Conservation (phyloP, 92 coral and sea anemone genomes). For the Desmophyllum pertusum region DNA sequence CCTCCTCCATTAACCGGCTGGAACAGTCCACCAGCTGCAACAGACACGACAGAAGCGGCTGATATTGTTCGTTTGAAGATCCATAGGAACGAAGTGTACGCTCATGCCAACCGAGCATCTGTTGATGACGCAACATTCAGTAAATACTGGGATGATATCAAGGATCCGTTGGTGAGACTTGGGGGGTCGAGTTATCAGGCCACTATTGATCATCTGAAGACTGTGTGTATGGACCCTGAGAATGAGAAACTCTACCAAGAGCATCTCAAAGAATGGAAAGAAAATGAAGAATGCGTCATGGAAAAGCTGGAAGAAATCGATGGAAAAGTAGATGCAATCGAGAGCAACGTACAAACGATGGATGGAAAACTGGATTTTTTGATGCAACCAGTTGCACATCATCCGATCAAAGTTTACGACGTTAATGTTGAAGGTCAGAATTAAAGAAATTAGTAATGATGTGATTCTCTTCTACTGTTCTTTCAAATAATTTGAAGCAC, state of each 20-base stretch:
- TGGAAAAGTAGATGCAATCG: not conserved
- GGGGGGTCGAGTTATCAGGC: constrained; percentile 23
- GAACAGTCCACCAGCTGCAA: constrained; percentile 40
- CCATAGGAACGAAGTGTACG: constrained; percentile 43
- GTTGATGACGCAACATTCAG: constrained; percentile 39
- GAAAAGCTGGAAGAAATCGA: not conserved
- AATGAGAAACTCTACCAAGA: constrained; percentile 26
- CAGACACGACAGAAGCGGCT: constrained; percentile 34
- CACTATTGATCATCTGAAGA: constrained; percentile 26
- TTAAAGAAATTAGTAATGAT: not conserved
- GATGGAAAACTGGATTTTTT: not conserved
- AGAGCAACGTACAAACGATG: not conserved
- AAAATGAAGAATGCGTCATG: constrained; percentile 1
- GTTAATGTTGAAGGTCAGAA: not conserved
- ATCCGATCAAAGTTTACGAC: not conserved
- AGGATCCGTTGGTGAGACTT: constrained; percentile 35
- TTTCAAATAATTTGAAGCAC: not conserved
- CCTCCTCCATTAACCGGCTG: constrained; percentile 41
- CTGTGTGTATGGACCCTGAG: constrained; percentile 49
- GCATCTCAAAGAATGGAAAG: constrained; percentile 34
- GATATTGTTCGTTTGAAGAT: constrained; percentile 51
- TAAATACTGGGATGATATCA: constrained; percentile 39
- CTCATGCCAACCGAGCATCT: constrained; percentile 34
- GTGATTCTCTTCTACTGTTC: not conserved
- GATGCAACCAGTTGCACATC: not conserved